phyloP scores from a whole-genome alignment of 1,140 invertebrate species.

The Trypoxylus dichotomus region DNA sequence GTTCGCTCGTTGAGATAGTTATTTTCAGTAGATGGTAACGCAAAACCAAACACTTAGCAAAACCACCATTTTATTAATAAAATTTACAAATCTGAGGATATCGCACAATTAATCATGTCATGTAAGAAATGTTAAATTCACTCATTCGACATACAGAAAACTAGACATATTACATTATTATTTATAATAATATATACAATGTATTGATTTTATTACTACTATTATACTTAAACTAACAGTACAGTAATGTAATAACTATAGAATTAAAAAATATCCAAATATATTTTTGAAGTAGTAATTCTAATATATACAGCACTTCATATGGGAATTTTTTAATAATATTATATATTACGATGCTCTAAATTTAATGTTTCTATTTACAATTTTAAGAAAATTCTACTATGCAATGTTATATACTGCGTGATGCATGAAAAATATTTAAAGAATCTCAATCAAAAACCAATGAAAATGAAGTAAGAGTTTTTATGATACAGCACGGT shows the following conservation, averaged over 20 bases:
- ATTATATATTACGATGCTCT: background rate
- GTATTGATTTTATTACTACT: background rate
- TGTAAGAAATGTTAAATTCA: conserved; percentile 3
- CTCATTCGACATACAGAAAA: background rate
- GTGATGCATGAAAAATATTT: no score
- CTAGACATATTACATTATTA: background rate
- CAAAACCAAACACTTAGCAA: background rate
- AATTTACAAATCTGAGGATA: conserved; percentile 20
- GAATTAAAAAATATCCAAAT: background rate
- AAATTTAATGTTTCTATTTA: background rate
- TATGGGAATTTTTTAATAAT: background rate
- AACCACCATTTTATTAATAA: conserved; percentile 26
- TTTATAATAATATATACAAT: conserved; percentile 22
- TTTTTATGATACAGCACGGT: no score
- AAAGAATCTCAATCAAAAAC: no score
- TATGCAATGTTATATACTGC: background rate
- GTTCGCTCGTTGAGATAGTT: no score
- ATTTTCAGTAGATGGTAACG: no score
- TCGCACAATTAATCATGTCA: background rate
- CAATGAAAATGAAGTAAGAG: no score
- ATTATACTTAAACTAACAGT: background rate
- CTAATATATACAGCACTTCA: background rate
- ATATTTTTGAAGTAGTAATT: background rate
- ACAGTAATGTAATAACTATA: background rate
- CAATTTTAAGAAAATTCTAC: background rate